These are phyloP conservation scores for Pagetopsis macropterus DNA, from an alignment of 2,797 vertebrate genomes.

Conservation along the genomic window DNA sequence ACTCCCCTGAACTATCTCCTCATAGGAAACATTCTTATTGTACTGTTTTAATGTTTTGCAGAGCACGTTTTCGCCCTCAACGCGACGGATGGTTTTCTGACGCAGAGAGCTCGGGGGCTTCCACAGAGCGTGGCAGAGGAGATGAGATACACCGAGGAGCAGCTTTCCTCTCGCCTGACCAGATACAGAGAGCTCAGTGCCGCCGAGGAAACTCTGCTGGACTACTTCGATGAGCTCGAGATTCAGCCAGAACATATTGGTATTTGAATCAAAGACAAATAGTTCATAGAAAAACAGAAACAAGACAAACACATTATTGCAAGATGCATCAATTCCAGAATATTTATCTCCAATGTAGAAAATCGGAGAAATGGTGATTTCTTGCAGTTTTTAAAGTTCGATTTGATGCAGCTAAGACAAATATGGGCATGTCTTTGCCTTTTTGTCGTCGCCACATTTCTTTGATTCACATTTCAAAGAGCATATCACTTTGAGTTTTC, in stretches of 20 bases:
- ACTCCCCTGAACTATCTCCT: neutral
- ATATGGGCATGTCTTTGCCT: no score
- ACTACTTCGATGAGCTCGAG: slow-evolving; percentile 95
- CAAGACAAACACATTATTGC: no score
- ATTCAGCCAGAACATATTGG: slow-evolving; percentile 89
- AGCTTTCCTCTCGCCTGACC: slow-evolving; percentile 80
- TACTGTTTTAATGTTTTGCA: slow-evolving; percentile 58
- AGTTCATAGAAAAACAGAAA: neutral
- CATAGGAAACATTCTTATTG: neutral
- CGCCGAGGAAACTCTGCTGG: slow-evolving; percentile 85
- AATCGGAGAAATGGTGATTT: neutral
- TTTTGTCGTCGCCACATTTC: no score
- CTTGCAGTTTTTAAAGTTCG: no score
- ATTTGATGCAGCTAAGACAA: no score
- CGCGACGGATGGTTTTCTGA: slow-evolving; percentile 90
- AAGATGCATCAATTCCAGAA: no score
- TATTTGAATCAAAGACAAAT: slow-evolving; percentile 59
- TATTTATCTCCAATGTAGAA: neutral
- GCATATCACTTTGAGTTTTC: neutral
- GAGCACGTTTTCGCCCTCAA: slow-evolving; percentile 88
- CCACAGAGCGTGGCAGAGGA: slow-evolving; percentile 83
- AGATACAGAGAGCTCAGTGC: slow-evolving; percentile 80
- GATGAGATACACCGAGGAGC: slow-evolving; percentile 84
- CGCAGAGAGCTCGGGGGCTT: slow-evolving; percentile 85
- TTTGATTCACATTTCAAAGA: neutral